Conservation (phyloP, 2,797 vertebrate species). For the Astyanax mexicanus region DNA sequence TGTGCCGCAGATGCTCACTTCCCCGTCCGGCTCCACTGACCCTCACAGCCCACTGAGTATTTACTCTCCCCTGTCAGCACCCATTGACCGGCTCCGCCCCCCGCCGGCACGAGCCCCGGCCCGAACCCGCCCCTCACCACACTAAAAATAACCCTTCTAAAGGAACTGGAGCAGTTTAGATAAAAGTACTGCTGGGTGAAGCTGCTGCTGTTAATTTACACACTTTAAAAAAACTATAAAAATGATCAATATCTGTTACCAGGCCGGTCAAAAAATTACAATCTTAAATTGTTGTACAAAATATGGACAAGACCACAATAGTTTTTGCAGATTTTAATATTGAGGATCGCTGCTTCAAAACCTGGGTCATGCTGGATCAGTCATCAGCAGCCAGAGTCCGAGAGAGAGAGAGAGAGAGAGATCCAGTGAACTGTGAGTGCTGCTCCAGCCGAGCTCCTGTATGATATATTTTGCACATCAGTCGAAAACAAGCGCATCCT, state of each 20-base stretch:
- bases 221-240: too few relatives aligned
- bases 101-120: conserved; percentile 11
- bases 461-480: too few relatives aligned
- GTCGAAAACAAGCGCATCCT: too few relatives aligned
- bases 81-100: conserved; percentile 34
- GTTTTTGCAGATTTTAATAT: too few relatives aligned
- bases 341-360: too few relatives aligned
- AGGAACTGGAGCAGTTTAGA: background rate
- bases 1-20: conserved; percentile 12
- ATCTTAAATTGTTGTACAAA: background rate
- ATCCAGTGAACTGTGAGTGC: too few relatives aligned
- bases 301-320: too few relatives aligned
- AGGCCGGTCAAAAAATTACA: background rate
- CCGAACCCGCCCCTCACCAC: conserved; percentile 15
- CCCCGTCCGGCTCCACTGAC: conserved; percentile 14
- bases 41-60: conserved; percentile 13
- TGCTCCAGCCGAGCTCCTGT: too few relatives aligned
- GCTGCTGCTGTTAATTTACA: conserved; percentile 1
- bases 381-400: too few relatives aligned
- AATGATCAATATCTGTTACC: background rate
- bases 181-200: background rate
- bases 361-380: too few relatives aligned
- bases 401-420: too few relatives aligned
- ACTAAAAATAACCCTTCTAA: conserved; percentile 29
- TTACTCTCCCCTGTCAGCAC: conserved; percentile 38